Evolutionary conservation across 2,888 invertebrate genomes (phyloP), one percentile per base, ranked within the genome.

Genomic region (Chromoteleia sp.): DNA sequence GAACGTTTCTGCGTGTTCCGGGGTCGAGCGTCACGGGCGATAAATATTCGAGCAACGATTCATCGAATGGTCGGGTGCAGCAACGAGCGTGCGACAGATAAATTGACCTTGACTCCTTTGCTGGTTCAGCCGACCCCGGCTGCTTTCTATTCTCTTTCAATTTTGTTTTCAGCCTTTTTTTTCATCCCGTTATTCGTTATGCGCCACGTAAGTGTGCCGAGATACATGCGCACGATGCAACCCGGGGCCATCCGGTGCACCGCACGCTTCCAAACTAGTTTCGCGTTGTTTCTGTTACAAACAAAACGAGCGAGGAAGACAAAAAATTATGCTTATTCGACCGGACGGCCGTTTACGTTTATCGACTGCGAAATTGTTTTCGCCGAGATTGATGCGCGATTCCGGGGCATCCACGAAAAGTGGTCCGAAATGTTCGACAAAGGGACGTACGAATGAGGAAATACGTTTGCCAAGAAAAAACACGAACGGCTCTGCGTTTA

Each of bases 21-120:
- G 36, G 21, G 15, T 29, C 14, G 19, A 54, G 12, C 25, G 56
- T 14, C 41, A 25, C 41, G 25, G 29, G 36, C 33, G 45, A 73
- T 74, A 79, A 73, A 73, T 79, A 79, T 63, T 73, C 36, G 56
- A 79, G 50, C 25, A 52, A 78, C 58, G 45, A 67, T 78, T 73
- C 58, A 45, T 43, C 36, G 79, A 56, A 59, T 50, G 21, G 17
- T 50, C 36, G 68, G 10, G 10, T 30, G 45, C 33, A 56, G 33
- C 74, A 33, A 52, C 61, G 56, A 41, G 59, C 58, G 48, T 30
- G 61, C 58, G 41, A 45, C 63, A 45, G 50, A 75, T 65, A 71
- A 81, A 81, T 70, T 71, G 75, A 58, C 80, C 75, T 81, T 81
- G 80, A 74, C 61, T 75, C 45, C 43, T 70, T 48, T 29, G 61